Evolutionary conservation across 1,140 invertebrate species (phyloP), one percentile per base, ranked within the genome.

Genomic region (Pseudomyrmex gracilis): DNA sequence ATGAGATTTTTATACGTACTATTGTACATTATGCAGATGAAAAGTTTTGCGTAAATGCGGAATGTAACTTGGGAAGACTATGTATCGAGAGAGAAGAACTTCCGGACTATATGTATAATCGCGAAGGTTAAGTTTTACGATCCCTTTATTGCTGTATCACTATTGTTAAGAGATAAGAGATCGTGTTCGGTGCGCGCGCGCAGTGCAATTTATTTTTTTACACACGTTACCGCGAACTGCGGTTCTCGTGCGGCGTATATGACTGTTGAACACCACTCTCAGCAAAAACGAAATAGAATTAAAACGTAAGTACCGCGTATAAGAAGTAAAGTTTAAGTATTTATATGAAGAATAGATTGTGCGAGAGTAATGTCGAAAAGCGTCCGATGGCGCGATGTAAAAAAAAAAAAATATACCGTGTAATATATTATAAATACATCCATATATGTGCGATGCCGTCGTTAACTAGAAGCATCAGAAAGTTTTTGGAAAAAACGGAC

Each of bases 261-360:
- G 43, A 68, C 51, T 76, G 47, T 73, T 61, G 51, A 78, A 76
- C 43, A 47, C 43, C 76, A 68, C 43, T 68, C 12, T 70, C 63
- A 60, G 45, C 64, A 61, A 61, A 61, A 47, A 84, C 74, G 57
- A 84, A 17, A 84, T 68, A 77, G 55, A 20, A 24, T 82, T 67
- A 73, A 61, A 68, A 24, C 13, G 22, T 51, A 85, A 61, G 61
- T 61, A 85, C 2, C 20, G 15, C 64, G 51, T 85, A 64, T 64
- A 85, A 64, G 34, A 5, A 71, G 9, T 87, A 86, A 83, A 45
- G 12, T 47, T 10, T 83, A 86, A 85, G 77, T 85, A 82, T 87
- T 86, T 87, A 82, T 86, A 82, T 66, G 70, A 13, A 13, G n/a
- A 20, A 13, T 67, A 85, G 51, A 66, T 9, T n/a, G 34, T 24